Percentiles rank a stretch among this genome's conserved stretches.
These are phyloP conservation scores for Troilus luridus DNA, from an alignment of 2,888 invertebrate species.

Conservation along the genomic window DNA sequence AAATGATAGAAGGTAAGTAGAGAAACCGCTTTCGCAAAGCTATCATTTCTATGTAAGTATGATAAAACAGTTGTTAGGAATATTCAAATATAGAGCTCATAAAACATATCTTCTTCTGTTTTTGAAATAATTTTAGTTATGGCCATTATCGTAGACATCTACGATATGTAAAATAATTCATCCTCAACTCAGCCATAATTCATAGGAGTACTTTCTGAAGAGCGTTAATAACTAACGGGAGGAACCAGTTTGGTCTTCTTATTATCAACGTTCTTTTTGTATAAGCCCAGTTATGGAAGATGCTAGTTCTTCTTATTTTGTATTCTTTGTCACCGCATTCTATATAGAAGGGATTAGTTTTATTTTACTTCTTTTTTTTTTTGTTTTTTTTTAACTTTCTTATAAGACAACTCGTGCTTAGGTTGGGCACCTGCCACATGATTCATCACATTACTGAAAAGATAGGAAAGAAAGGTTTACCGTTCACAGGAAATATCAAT, in stretches of 20 bases:
- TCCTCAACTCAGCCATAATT: neutral
- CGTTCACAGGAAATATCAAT: neutral
- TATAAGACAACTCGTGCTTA: neutral
- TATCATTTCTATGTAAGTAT: neutral
- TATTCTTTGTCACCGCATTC: slow-evolving; percentile 24
- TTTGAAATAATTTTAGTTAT: neutral
- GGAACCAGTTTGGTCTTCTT: slow-evolving; percentile 11
- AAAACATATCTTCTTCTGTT: neutral
- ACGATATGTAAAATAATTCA: neutral
- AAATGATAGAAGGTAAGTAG: too few relatives aligned
- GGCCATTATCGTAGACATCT: neutral
- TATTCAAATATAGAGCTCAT: neutral
- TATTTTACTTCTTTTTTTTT: neutral
- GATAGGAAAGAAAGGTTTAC: neutral
- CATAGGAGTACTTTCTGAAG: neutral
- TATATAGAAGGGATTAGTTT: neutral
- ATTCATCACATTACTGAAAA: neutral
- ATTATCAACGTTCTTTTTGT: slow-evolving; percentile 9
- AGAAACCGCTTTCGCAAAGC: too few relatives aligned
- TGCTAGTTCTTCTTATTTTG: neutral
- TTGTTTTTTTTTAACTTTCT: neutral
- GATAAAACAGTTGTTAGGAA: neutral
- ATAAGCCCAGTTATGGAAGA: slow-evolving; percentile 24
- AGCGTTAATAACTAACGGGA: neutral
- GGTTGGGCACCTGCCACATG: neutral